phyloP scores from a whole-genome alignment of 92 coral and sea anemone genomes.

The Montipora capitata region DNA sequence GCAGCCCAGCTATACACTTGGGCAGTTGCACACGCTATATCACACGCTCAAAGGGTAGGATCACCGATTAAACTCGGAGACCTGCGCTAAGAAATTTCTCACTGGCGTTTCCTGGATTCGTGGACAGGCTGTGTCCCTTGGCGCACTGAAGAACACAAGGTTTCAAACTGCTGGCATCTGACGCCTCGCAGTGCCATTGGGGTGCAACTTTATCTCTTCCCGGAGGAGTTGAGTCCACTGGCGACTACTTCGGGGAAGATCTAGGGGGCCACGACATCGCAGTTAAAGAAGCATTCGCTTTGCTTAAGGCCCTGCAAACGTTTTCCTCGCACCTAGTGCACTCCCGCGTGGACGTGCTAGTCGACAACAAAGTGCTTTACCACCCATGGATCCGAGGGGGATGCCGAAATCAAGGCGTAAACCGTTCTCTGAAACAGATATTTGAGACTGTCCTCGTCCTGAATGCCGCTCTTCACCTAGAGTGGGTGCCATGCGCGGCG shows the following conservation, averaged over 20 bases:
- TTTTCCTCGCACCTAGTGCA: conserved; percentile 13
- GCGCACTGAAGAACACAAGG: conserved; percentile 63
- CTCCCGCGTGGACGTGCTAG: conserved; percentile 19
- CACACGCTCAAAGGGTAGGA: conserved; percentile 37
- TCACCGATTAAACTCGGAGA: conserved; percentile 29
- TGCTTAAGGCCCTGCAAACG: conserved; percentile 9
- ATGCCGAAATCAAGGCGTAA: neutral
- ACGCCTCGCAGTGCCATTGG: conserved; percentile 46
- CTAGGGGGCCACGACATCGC: conserved; percentile 16
- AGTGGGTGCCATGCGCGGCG: conserved; percentile 17
- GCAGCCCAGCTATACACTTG: conserved; percentile 57
- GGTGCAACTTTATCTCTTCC: conserved; percentile 27
- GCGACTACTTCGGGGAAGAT: conserved; percentile 20
- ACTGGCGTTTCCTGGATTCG: conserved; percentile 59
- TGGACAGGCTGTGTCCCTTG: conserved; percentile 55
- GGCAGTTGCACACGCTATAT: conserved; percentile 41
- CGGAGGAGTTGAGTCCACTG: neutral
- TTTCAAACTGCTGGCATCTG: conserved; percentile 27
- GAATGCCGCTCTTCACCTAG: neutral
- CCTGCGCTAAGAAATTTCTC: conserved; percentile 8
- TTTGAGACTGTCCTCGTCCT: neutral
- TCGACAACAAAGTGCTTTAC: conserved; percentile 32
- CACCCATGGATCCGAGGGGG: neutral
- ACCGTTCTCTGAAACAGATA: neutral
- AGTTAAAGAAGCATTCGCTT: conserved; percentile 2